These are phyloP conservation scores for Triplophysa bombifrons DNA, from an alignment of 2,797 vertebrate genomes.

Conservation along the genomic window DNA sequence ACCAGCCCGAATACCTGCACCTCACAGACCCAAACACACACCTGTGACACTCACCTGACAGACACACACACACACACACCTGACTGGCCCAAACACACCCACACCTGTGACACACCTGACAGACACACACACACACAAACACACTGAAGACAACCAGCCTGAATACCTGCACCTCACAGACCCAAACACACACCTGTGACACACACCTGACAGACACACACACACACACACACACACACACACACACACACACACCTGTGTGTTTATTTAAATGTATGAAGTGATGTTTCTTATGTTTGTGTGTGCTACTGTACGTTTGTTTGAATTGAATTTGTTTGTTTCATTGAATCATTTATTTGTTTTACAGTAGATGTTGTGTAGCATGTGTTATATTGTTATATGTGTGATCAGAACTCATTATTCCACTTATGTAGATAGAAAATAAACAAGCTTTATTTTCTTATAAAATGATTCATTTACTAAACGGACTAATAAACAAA, in stretches of 20 bases:
- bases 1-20: no score
- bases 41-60: slow-evolving; percentile 54
- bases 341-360: background rate
- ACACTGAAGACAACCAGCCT: slow-evolving; percentile 74
- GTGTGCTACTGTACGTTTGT: no score
- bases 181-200: slow-evolving; percentile 76
- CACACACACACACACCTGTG: no score
- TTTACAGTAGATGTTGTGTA: background rate
- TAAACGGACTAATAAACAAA: background rate
- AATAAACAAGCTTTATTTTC: slow-evolving; percentile 7
- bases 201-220: background rate
- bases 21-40: no score
- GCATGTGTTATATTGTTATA: background rate
- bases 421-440: no score
- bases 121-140: slow-evolving; percentile 65
- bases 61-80: background rate
- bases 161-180: slow-evolving; percentile 91
- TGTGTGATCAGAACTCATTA: background rate
- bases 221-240: no score
- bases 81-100: no score
- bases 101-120: no score
- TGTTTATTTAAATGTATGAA: no score
- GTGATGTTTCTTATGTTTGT: no score
- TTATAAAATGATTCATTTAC: slow-evolving; percentile 11
- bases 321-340: no score